phyloP scores from a whole-genome alignment of 1,140 invertebrate genomes.

The Pomacea maculata region DNA sequence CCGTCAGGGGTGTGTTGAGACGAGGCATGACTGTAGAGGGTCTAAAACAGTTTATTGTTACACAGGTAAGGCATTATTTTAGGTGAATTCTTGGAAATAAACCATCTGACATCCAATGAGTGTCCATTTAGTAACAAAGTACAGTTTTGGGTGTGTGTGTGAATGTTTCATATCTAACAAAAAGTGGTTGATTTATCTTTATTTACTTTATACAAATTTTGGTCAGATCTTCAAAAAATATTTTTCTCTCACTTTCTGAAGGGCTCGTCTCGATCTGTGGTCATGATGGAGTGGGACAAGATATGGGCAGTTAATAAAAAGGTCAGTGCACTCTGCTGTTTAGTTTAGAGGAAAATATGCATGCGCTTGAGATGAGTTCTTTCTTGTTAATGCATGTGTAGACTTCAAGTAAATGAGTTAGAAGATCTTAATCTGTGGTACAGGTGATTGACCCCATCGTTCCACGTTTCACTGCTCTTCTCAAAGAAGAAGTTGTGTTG shows the following conservation, averaged over 20 bases:
- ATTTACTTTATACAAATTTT: too few relatives aligned
- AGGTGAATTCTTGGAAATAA: background rate
- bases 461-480: constrained; percentile 90
- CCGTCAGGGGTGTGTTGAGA: constrained; percentile 93
- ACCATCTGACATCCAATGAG: background rate
- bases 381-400: background rate
- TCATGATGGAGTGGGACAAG: constrained; percentile 99
- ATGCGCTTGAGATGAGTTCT: background rate
- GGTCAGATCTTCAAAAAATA: too few relatives aligned
- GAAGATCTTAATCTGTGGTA: constrained; percentile 26
- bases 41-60: constrained; percentile 96
- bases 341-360: background rate
- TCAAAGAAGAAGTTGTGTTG: constrained; percentile 72
- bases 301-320: constrained; percentile 99
- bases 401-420: background rate
- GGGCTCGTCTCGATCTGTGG: constrained; percentile 95
- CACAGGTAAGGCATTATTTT: constrained; percentile 73
- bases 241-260: constrained; percentile 29
- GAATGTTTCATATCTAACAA: too few relatives aligned
- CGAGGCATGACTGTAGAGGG: constrained; percentile 98
- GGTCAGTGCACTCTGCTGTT: constrained; percentile 65
- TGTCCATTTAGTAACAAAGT: background rate
- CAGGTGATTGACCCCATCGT: constrained; percentile 91
- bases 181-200: too few relatives aligned
- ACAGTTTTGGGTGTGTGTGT: background rate